A percentile compares a stretch with the other conserved stretches of the same genome.
These are phyloP conservation scores for Orius laevigatus DNA, from an alignment of 1,140 invertebrate genomes.

Conservation along the genomic window DNA sequence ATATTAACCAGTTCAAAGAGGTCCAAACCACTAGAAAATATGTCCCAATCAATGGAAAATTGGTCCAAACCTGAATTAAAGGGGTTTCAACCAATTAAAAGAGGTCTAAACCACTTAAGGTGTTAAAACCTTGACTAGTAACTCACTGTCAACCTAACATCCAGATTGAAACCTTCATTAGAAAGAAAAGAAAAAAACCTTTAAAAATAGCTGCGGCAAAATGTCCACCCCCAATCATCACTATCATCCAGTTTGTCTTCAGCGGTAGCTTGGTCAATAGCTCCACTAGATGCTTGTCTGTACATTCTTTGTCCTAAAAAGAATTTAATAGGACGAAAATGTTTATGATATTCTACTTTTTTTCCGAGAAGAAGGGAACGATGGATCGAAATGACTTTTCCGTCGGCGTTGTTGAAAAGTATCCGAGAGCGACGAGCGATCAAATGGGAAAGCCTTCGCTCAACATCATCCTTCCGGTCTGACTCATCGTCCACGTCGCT, in stretches of 20 bases:
- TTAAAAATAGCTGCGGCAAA: constrained; percentile 73
- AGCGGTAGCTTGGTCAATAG: constrained; percentile 27
- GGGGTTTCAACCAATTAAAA: too few species aligned
- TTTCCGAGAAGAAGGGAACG: constrained; percentile 47
- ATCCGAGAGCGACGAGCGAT: constrained; percentile 47
- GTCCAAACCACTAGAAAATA: too few species aligned
- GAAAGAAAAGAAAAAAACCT: too few species aligned
- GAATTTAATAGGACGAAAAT: constrained; percentile 3
- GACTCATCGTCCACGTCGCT: constrained; percentile 27
- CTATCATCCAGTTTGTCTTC: constrained; percentile 43
- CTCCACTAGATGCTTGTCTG: constrained; percentile 27
- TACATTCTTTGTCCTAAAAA: constrained; percentile 17
- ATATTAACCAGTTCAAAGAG: too few species aligned
- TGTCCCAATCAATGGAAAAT: too few species aligned
- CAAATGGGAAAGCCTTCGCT: constrained; percentile 25
- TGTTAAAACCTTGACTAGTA: too few species aligned
- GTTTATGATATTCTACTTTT: constrained; percentile 32
- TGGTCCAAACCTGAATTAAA: too few species aligned
- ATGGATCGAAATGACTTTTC: constrained; percentile 54
- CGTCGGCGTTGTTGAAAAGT: constrained; percentile 48
- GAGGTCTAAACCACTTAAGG: too few species aligned
- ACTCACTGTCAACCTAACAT: too few species aligned
- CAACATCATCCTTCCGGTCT: constrained; percentile 23
- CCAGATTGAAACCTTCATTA: too few species aligned
- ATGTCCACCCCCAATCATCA: constrained; percentile 73